Evolutionary conservation across 2,797 vertebrate species (phyloP).

Genomic region (Molossus alvarezi): DNA sequence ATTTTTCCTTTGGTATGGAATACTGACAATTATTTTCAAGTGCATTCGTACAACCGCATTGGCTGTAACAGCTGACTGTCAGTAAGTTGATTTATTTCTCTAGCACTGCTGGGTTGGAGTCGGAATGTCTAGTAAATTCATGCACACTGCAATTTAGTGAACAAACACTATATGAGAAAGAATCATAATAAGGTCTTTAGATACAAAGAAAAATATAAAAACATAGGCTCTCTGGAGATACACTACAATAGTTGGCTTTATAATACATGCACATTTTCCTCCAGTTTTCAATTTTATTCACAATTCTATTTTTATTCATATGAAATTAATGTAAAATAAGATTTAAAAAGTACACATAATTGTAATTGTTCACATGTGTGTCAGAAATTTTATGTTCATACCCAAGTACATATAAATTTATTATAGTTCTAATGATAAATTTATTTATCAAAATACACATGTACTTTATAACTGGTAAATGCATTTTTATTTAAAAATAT

Average conservation of each 20-base stretch:
- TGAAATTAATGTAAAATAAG: not conserved
- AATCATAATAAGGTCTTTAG: slow-evolving; percentile 43
- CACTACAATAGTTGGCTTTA: not conserved
- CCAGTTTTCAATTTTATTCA: not conserved
- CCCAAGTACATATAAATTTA: not conserved
- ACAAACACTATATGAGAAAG: slow-evolving; percentile 3
- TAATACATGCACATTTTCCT: not conserved
- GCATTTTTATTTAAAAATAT: not conserved
- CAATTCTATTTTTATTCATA: slow-evolving; percentile 26
- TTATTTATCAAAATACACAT: not conserved
- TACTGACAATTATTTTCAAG: slow-evolving; percentile 73
- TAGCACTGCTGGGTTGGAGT: not conserved
- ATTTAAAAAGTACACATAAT: not conserved
- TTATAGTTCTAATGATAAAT: not conserved
- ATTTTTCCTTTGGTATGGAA: slow-evolving; percentile 36
- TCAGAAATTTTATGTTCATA: not conserved
- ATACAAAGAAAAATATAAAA: slow-evolving; percentile 36
- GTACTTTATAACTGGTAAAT: not conserved
- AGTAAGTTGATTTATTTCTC: slow-evolving; percentile 56
- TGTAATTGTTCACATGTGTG: not conserved
- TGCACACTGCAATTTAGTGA: not conserved
- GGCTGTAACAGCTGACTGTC: not conserved
- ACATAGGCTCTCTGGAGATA: not conserved
- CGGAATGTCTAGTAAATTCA: slow-evolving; percentile 42
- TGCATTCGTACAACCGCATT: not conserved